Percentiles rank a stretch among this genome's conserved stretches.
phyloP scores from a whole-genome alignment of 1,140 invertebrate genomes.

The Diabrotica undecimpunctata region DNA sequence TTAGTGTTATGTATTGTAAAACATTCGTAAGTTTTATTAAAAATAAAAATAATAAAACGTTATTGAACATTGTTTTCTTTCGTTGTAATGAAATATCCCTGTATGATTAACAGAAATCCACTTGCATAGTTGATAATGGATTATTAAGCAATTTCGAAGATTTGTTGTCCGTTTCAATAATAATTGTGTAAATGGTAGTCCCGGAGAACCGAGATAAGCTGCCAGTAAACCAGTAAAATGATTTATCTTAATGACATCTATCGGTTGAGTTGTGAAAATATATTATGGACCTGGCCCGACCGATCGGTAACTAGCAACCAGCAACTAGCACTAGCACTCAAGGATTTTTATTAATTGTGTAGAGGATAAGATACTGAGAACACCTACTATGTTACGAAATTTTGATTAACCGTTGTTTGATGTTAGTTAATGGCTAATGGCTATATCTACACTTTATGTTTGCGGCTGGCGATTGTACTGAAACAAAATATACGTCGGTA shows the following conservation, averaged over 20 bases:
- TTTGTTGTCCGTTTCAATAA: slow-evolving; percentile 17
- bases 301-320: not conserved
- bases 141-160: slow-evolving; percentile 1
- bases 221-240: too few species aligned
- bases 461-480: too few species aligned
- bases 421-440: not conserved
- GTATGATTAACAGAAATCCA: too few species aligned
- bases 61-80: too few species aligned
- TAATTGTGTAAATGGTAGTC: slow-evolving; percentile 15
- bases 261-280: not conserved
- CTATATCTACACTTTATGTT: not conserved
- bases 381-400: not conserved
- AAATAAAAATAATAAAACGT: too few species aligned
- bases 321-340: not conserved
- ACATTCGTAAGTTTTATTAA: too few species aligned
- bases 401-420: not conserved
- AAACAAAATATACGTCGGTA: too few species aligned
- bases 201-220: not conserved
- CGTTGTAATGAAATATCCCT: too few species aligned
- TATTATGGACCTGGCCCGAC: not conserved
- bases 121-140: too few species aligned
- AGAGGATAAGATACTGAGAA: not conserved
- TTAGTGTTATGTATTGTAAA: too few species aligned
- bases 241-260: slow-evolving; percentile 13
- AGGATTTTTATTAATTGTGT: not conserved